These are phyloP conservation scores for Pipistrellus pipistrellus DNA, from an alignment of 2,797 vertebrate genomes.

Conservation along the genomic window DNA sequence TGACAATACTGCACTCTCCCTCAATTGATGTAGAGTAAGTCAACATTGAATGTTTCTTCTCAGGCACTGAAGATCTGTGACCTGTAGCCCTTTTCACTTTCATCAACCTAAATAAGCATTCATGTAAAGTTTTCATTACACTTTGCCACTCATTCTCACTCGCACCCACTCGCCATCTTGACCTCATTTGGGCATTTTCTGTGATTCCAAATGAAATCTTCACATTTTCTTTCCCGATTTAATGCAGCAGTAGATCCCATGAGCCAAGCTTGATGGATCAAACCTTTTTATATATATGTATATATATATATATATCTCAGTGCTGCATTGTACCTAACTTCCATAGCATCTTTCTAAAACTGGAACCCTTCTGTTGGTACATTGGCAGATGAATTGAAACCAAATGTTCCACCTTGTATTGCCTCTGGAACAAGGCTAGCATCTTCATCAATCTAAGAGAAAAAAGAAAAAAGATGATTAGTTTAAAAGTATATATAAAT, in stretches of 20 bases:
- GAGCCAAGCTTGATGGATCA: constrained; percentile 99
- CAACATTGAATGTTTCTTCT: constrained; percentile 89
- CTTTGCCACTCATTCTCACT: constrained; percentile 99
- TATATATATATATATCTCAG: constrained; percentile 89
- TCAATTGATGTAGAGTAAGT: constrained; percentile 91
- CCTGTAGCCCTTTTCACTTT: constrained; percentile 94
- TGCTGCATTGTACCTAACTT: constrained; percentile 99
- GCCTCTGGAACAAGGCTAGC: constrained; percentile 97
- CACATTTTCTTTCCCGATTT: constrained; percentile 98
- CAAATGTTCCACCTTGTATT: constrained; percentile 98
- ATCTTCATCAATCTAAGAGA: constrained; percentile 97
- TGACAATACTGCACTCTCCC: constrained; percentile 92
- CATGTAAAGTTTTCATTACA: constrained; percentile 97
- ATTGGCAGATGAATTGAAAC: constrained; percentile 99
- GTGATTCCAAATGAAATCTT: constrained; percentile 99
- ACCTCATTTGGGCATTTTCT: constrained; percentile 98
- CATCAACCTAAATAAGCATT: constrained; percentile 97
- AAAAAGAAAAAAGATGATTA: constrained; percentile 41
- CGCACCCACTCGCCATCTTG: constrained; percentile 99
- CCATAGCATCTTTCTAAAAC: constrained; percentile 97
- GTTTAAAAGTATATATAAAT: neutral
- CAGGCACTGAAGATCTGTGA: constrained; percentile 94
- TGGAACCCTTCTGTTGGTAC: constrained; percentile 99
- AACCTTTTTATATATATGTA: constrained; percentile 93
- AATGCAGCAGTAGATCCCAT: constrained; percentile 99